A percentile compares a stretch with the other conserved stretches of the same genome.
These are phyloP conservation scores for Mechanitis mazaeus DNA, from an alignment of 2,888 invertebrate genomes.

Conservation along the genomic window DNA sequence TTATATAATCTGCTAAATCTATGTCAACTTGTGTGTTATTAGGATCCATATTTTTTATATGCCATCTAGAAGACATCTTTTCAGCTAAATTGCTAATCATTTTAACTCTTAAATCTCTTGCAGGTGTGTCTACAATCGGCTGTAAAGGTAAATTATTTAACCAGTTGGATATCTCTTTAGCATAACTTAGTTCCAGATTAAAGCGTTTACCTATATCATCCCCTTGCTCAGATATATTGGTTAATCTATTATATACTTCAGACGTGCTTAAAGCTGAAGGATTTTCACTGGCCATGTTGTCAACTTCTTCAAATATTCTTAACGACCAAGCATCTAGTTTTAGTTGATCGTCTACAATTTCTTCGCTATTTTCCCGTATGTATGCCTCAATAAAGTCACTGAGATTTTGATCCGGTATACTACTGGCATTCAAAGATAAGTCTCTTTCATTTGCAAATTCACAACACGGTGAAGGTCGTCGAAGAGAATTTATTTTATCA, in stretches of 20 bases:
- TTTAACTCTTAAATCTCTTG: slow-evolving; percentile 32
- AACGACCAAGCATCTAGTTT: slow-evolving; percentile 49
- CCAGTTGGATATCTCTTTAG: slow-evolving; percentile 54
- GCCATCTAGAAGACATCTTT: slow-evolving; percentile 38
- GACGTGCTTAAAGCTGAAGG: slow-evolving; percentile 32
- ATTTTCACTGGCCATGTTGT: slow-evolving; percentile 37
- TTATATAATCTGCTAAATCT: slow-evolving; percentile 39
- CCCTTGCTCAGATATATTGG: slow-evolving; percentile 34
- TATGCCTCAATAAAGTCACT: slow-evolving; percentile 48
- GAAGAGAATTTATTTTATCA: slow-evolving; percentile 7
- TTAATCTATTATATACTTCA: slow-evolving; percentile 39
- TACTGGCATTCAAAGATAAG: slow-evolving; percentile 10
- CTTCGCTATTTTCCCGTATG: slow-evolving; percentile 39
- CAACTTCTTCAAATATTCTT: slow-evolving; percentile 44
- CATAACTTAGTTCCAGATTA: slow-evolving; percentile 42
- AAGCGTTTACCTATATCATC: slow-evolving; percentile 40
- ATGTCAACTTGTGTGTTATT: slow-evolving; percentile 28
- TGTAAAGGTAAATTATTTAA: slow-evolving; percentile 49
- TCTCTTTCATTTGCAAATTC: slow-evolving; percentile 6
- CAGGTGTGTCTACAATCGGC: slow-evolving; percentile 28
- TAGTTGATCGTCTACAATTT: slow-evolving; percentile 46
- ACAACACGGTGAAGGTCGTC: slow-evolving; percentile 8
- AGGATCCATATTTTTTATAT: slow-evolving; percentile 25
- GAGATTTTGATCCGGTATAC: slow-evolving; percentile 35
- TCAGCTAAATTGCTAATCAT: slow-evolving; percentile 48